Evolutionary conservation across 2,113 vertebrate species (phyloP).

Genomic region (Strix uralensis): DNA sequence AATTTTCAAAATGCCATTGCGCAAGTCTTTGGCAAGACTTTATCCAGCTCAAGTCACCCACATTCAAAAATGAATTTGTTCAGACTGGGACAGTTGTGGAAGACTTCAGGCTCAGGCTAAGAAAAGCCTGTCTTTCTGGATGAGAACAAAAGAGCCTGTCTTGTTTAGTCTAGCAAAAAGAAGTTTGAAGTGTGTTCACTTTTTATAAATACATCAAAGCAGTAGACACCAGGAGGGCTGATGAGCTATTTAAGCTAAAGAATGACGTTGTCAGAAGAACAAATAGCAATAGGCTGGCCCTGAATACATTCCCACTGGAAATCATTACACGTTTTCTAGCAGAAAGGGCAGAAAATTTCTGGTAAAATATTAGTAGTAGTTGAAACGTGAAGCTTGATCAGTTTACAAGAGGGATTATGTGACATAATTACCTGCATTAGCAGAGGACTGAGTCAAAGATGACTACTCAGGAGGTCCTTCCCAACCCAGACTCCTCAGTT

Average conservation of each 20-base stretch:
- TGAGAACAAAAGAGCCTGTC: neutral
- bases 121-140: neutral
- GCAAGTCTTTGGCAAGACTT: constrained; percentile 1
- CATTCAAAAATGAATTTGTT: neutral
- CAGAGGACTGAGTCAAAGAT: neutral
- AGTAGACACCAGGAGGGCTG: neutral
- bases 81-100: neutral
- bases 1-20: constrained; percentile 11
- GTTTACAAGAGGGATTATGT: neutral
- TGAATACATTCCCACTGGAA: neutral
- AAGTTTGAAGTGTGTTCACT: neutral
- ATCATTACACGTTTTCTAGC: neutral
- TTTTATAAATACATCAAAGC: neutral
- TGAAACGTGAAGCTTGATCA: neutral
- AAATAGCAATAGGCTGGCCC: neutral
- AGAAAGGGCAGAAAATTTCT: neutral
- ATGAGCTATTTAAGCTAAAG: neutral
- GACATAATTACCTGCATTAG: neutral
- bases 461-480: neutral
- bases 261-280: neutral
- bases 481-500: neutral
- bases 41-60: neutral
- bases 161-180: neutral
- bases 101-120: neutral
- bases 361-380: neutral